phyloP scores from a whole-genome alignment of 2,113 vertebrate genomes.

The Vulpes ferrilata region DNA sequence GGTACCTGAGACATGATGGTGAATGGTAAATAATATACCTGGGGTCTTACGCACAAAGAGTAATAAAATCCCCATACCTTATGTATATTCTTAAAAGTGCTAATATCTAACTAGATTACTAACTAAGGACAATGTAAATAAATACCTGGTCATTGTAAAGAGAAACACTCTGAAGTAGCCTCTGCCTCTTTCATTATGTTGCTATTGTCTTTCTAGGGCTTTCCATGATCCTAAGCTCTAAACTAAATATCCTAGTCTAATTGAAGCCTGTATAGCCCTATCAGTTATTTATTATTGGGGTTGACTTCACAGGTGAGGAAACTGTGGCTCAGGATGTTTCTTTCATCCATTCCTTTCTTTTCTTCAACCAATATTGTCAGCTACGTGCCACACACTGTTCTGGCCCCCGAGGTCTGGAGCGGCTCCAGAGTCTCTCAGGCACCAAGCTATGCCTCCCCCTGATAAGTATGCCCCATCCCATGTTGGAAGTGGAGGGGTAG shows the following conservation, averaged over 20 bases:
- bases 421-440: neutral
- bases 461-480: neutral
- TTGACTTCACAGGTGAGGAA: neutral
- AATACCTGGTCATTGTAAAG: neutral
- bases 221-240: neutral
- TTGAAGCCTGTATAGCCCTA: neutral
- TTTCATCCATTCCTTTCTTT: neutral
- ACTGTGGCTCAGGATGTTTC: neutral
- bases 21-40: neutral
- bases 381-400: neutral
- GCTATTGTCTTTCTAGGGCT: too few species aligned
- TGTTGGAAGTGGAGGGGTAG: neutral
- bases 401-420: neutral
- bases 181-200: neutral
- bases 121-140: neutral
- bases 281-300: neutral
- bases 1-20: neutral
- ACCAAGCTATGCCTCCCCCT: neutral
- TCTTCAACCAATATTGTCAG: neutral
- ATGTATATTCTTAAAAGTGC: neutral
- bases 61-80: neutral
- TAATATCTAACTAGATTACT: neutral
- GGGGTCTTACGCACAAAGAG: neutral
- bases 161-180: neutral
- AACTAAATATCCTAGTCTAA: neutral